Evolutionary conservation across 2,888 invertebrate species (phyloP).

Genomic region (Ommatoiulus sabulosus): DNA sequence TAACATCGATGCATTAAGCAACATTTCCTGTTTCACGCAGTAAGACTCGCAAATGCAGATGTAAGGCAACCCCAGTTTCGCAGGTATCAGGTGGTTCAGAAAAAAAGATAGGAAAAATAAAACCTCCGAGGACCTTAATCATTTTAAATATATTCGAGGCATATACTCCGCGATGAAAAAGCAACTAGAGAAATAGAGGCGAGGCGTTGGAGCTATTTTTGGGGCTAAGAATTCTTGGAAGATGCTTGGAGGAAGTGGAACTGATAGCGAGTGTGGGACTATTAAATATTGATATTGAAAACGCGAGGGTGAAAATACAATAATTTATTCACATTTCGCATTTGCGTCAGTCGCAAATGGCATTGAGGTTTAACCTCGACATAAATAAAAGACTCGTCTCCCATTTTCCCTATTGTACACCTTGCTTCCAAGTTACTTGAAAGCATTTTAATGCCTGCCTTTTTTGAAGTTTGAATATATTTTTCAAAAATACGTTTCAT

Average conservation of each 20-base stretch:
- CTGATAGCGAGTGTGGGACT: not conserved
- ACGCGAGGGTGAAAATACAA: not conserved
- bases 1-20: conserved; percentile 31
- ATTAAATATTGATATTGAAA: conserved; percentile 43
- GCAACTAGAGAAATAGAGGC: not conserved
- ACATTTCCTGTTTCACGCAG: conserved; percentile 6
- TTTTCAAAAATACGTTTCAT: too few relatives aligned
- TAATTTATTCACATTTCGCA: conserved; percentile 29
- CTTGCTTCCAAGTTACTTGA: not conserved
- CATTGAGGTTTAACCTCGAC: not conserved
- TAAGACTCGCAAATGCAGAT: not conserved
- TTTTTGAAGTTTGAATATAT: too few relatives aligned
- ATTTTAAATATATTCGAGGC: conserved; percentile 21
- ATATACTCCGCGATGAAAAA: not conserved
- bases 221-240: not conserved
- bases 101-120: conserved; percentile 28
- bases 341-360: not conserved
- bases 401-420: not conserved
- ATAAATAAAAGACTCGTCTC: not conserved
- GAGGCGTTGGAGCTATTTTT: not conserved
- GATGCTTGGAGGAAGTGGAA: not conserved
- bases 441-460: not conserved
- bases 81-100: conserved; percentile 17
- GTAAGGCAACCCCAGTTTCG: not conserved
- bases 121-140: not conserved